Base-by-base conservation (phyloP, 2,113 vertebrate genomes). In the Stigmatopora nigra region DNA sequence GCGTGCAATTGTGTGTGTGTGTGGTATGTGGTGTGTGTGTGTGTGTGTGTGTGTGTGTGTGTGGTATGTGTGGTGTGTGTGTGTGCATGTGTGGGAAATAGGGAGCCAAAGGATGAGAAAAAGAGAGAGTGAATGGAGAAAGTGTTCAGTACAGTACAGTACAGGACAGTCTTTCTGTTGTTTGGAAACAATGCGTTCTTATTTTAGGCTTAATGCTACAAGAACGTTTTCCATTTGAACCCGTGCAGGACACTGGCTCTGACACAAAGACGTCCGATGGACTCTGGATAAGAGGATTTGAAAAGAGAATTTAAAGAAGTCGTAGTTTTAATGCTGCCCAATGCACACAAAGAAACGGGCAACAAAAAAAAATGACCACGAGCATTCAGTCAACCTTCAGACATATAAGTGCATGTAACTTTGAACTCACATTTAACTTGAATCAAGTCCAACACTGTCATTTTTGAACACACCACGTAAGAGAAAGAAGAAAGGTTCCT, bases 381-480 rank as follows among this genome's bases (percentile, higher is more conserved):
- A 80, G 71, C 76, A 71, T 72, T 68, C 87, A 87, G 78, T 75
- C 84, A 82, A 60, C 80, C 75, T 67, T 78, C 73, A 51, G 69
- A 79, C 80, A 86, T 79, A 88, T 73, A 47, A 73, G 65, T 76
- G 75, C 64, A 69, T 79, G 49, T 51, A 83, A 76, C 74, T 77
- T 82, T 45, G 48, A 82, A 75, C 75, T 78, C 55, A 69, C 35
- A 20, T 22, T 8, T 13, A 75, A 84, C 65, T 82, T 35, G 48
- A 70, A 73, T 77, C 69, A 78, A 74, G 76, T 78, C 68, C 47
- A 80, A 82, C 80, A 83, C 71, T 72, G 68, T 75, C 70, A 72
- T 56, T 56, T 74, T 76, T 70, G 65, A 51, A 82, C 81, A 86
- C 72, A 85, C 80, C 74, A 82, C 87, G 85, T 86, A 82, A 74